Base-by-base conservation (phyloP, 2,888 invertebrate genomes). In the Cerceris rybyensis region DNA sequence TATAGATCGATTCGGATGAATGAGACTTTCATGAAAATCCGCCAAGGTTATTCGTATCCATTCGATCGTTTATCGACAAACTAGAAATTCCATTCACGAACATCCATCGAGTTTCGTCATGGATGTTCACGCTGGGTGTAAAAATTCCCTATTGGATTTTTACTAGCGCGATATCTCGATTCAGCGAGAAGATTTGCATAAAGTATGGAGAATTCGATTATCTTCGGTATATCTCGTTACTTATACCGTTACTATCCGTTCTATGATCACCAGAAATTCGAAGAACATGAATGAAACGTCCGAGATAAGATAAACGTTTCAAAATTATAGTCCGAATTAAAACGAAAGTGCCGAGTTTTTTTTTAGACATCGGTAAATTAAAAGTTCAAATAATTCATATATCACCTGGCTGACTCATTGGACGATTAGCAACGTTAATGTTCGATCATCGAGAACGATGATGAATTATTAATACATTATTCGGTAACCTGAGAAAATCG, bases 401-500 rank as follows among this genome's bases (percentile, higher is more conserved):
- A 28, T 4, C 28, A 28, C 28, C 28, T 28, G 28, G 28, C 68
- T 63, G 63, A 68, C 67, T 72, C 78, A 82, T 83, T 78, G 2
- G 46, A 46, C 46, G 9, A 46, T 28, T 28, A 11, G 1, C 46
- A 5, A 8, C 52, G 50, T 64, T 66, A 70, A 61, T 59, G 55
- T 7, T 49, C 55, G 52, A 71, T 69, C 59, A 68, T 55, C 60
- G 46, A 39, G 11, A 65, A 65, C 7, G 59, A 70, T 55, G 63
- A 80, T 82, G 80, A 80, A 82, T 82, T 80, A 78, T 78, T 68
- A 61, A 68, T 14, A 52, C 68, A 71, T 80, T 82, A 74, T 69
- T 16, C 69, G 42, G 69, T 63, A 66, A 80, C 60, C 14, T 58
- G 28, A 14, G 57, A 39, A 69, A 78, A 78, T 64, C 54, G 65